phyloP scores from a whole-genome alignment of 2,797 vertebrate genomes.

The Acrossocheilus wenchowensis region DNA sequence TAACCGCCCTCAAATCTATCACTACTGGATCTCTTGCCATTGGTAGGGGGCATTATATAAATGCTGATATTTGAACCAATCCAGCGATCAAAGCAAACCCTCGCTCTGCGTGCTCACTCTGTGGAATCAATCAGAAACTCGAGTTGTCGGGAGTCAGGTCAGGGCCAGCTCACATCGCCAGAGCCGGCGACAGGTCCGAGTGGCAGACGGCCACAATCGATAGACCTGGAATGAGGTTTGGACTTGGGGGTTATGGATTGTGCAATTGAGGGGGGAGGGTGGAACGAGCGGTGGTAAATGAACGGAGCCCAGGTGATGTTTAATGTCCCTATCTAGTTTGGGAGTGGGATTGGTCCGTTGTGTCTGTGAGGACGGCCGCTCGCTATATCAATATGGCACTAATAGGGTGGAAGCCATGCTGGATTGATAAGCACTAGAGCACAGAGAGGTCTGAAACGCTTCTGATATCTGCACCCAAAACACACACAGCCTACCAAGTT shows the following conservation, averaged over 20 bases:
- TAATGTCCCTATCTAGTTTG: constrained; percentile 59
- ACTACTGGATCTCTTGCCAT: background rate
- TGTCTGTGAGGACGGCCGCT: constrained; percentile 9
- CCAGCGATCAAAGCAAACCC: constrained; percentile 51
- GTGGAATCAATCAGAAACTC: constrained; percentile 71
- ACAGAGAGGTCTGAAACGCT: constrained; percentile 42
- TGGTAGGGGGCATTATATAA: constrained; percentile 16
- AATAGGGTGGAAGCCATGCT: background rate
- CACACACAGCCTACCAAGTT: constrained; percentile 46
- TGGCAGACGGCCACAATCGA: constrained; percentile 65
- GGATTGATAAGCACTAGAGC: constrained; percentile 39
- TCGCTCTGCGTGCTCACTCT: background rate
- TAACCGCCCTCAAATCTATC: constrained; percentile 23
- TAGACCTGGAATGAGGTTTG: constrained; percentile 63
- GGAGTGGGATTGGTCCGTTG: constrained; percentile 61
- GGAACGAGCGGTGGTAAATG: constrained; percentile 9
- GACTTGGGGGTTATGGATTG: constrained; percentile 51
- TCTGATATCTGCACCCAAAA: constrained; percentile 39
- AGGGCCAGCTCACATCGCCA: constrained; percentile 51
- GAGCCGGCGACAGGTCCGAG: constrained; percentile 60
- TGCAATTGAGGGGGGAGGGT: constrained; percentile 12
- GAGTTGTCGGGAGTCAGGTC: constrained; percentile 56
- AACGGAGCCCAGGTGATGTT: constrained; percentile 50
- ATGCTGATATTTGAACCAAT: constrained; percentile 55
- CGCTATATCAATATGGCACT: constrained; percentile 41